A percentile compares a stretch with the other conserved stretches of the same genome.
Conservation (phyloP, 2,888 invertebrate species). For the Aspidiotus destructor region DNA sequence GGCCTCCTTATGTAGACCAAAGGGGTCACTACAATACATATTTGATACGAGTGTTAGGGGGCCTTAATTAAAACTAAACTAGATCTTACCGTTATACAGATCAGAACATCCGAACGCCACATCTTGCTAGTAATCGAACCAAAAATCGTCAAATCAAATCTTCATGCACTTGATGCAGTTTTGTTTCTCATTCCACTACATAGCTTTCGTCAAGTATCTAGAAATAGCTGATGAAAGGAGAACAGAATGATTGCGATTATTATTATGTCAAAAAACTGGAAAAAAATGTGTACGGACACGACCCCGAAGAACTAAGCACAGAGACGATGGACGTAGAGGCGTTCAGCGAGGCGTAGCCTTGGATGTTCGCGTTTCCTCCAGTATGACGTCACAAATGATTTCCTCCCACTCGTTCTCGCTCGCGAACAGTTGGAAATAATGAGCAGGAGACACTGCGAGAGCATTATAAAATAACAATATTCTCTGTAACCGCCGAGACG, state of each 20-base stretch:
- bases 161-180: background rate
- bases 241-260: background rate
- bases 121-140: conserved; percentile 15
- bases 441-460: too few relatives aligned
- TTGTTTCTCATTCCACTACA: background rate
- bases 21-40: too few relatives aligned
- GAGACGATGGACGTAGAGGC: conserved; percentile 17
- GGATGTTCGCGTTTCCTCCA: conserved; percentile 14
- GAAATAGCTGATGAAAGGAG: background rate
- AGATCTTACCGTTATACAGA: conserved; percentile 21
- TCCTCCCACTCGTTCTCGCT: conserved; percentile 19
- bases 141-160: background rate
- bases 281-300: background rate
- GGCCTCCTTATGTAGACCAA: too few relatives aligned
- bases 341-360: conserved; percentile 30
- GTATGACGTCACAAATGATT: conserved; percentile 14
- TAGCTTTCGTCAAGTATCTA: background rate
- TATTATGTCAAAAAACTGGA: background rate
- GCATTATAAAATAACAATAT: too few relatives aligned
- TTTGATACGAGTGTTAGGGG: too few relatives aligned
- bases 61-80: too few relatives aligned
- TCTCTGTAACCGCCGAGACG: background rate
- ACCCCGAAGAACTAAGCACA: conserved; percentile 7
- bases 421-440: too few relatives aligned
- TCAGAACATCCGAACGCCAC: conserved; percentile 13